Conservation (phyloP, 2,888 invertebrate genomes). For the Stomorhina lunata region DNA sequence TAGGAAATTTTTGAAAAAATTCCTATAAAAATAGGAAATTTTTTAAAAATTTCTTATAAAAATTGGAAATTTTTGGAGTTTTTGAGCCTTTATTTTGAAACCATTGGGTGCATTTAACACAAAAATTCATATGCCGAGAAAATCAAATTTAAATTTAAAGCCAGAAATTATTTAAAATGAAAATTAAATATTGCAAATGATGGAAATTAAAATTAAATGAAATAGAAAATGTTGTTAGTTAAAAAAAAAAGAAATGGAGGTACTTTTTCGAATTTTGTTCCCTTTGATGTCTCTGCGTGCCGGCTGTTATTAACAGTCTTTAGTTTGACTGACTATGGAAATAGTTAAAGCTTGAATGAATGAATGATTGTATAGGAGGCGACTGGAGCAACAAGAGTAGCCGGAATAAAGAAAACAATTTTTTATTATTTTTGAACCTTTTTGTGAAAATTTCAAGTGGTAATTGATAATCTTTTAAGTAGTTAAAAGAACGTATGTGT, state of each 20-base stretch:
- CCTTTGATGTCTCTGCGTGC: constrained; percentile 20
- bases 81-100: no score
- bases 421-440: constrained; percentile 15
- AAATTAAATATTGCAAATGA: not conserved
- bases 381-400: constrained; percentile 3
- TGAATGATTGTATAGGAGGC: constrained; percentile 11
- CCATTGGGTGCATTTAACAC: not conserved
- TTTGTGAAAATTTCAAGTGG: constrained; percentile 53
- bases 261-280: not conserved
- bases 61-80: no score
- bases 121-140: not conserved
- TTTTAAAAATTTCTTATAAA: no score
- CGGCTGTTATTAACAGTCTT: constrained; percentile 60
- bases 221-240: not conserved
- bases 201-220: not conserved
- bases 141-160: constrained; percentile 6
- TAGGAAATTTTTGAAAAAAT: no score
- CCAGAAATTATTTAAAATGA: not conserved
- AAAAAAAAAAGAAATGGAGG: not conserved
- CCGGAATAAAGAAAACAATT: not conserved
- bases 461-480: constrained; percentile 57
- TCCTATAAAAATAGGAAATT: no score
- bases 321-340: constrained; percentile 47
- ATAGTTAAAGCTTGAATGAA: constrained; percentile 45
- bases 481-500: constrained; percentile 26